Percentiles rank a stretch among this genome's conserved stretches.
phyloP scores from a whole-genome alignment of 1,140 invertebrate genomes.

The Sarcophaga bullata region DNA sequence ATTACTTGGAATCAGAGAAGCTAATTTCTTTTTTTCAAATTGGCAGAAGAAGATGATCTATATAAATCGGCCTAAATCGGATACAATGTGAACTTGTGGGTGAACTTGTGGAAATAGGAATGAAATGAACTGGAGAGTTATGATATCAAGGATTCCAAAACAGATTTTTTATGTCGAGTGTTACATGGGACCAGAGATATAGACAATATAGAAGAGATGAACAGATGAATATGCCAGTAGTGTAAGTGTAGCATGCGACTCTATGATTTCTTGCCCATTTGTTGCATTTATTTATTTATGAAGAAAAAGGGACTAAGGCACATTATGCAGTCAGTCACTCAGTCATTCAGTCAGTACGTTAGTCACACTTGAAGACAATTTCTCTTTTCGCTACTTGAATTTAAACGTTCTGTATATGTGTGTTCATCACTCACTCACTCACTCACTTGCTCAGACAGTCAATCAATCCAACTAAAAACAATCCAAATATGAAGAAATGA shows the following conservation, averaged over 20 bases:
- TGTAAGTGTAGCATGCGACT: too few species aligned
- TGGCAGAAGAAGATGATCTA: too few species aligned
- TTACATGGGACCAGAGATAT: too few species aligned
- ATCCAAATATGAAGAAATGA: background rate
- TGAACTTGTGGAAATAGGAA: too few species aligned
- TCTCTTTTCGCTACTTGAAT: slow-evolving; percentile 6
- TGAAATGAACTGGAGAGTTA: too few species aligned
- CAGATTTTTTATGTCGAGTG: too few species aligned
- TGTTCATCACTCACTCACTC: slow-evolving; percentile 22
- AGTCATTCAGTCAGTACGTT: background rate
- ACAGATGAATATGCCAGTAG: background rate
- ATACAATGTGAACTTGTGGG: too few species aligned
- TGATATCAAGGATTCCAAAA: too few species aligned
- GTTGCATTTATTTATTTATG: background rate
- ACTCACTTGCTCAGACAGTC: slow-evolving; percentile 21
- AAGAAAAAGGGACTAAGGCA: background rate
- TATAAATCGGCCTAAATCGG: too few species aligned
- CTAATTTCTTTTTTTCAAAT: too few species aligned
- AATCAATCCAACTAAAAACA: slow-evolving; percentile 29
- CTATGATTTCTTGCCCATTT: slow-evolving; percentile 15
- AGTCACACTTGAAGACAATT: slow-evolving; percentile 17
- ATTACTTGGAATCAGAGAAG: too few species aligned
- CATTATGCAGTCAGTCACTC: background rate
- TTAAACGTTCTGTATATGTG: slow-evolving; percentile 4
- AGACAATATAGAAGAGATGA: too few species aligned